Conservation (phyloP, 1,140 invertebrate species). For the Caenorhabditis latens region DNA sequence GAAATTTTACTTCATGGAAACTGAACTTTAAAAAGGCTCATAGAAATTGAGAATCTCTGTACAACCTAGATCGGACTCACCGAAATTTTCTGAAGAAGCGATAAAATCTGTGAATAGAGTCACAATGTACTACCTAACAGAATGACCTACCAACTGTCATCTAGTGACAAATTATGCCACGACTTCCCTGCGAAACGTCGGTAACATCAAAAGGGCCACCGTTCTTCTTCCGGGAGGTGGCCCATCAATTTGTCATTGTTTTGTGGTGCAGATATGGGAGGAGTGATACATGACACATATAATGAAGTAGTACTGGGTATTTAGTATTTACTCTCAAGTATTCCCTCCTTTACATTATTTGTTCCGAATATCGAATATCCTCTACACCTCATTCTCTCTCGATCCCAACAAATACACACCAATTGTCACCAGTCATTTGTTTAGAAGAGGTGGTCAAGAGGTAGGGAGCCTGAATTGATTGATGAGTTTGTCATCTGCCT, state of each 20-base stretch:
- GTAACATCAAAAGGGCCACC: background rate
- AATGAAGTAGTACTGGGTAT: background rate
- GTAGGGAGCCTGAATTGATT: conserved; percentile 50
- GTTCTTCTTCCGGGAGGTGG: background rate
- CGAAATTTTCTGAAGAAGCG: background rate
- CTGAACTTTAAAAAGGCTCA: too few species aligned
- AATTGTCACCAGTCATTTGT: conserved; percentile 51
- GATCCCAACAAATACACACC: conserved; percentile 5
- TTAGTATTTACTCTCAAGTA: conserved; percentile 37
- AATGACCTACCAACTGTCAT: conserved; percentile 51
- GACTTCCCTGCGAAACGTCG: conserved; percentile 5
- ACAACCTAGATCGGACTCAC: too few species aligned
- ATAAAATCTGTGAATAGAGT: conserved; percentile 17
- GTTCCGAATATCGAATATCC: conserved; percentile 31
- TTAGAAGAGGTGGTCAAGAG: conserved; percentile 50
- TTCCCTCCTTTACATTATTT: conserved; percentile 21
- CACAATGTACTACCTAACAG: background rate
- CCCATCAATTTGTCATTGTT: conserved; percentile 37
- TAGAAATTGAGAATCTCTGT: too few species aligned
- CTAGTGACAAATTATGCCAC: conserved; percentile 47
- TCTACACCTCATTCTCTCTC: background rate
- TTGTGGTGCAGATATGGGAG: background rate
- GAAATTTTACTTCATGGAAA: too few species aligned
- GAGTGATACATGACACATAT: conserved; percentile 37
- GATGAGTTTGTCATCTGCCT: conserved; percentile 35